Percentiles rank a stretch among this genome's conserved stretches.
Evolutionary conservation across 1,140 invertebrate species (phyloP).

Genomic region (Macrotrachela quadricornifera): DNA sequence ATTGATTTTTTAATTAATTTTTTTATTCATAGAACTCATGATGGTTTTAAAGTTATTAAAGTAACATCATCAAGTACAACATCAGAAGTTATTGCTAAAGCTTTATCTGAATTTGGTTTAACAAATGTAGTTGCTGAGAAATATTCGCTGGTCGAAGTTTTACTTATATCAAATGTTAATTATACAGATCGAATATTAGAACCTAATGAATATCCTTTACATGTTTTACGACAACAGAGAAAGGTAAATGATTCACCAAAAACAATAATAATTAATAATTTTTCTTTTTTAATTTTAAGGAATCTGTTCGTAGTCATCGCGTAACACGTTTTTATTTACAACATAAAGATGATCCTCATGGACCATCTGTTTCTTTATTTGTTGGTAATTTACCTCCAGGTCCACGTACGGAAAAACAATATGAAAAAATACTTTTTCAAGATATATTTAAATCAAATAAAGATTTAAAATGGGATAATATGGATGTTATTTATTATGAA

Average conservation of each 20-base stretch:
- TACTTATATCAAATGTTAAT: slow-evolving; percentile 68
- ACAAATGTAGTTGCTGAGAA: slow-evolving; percentile 33
- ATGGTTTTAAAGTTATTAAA: background rate
- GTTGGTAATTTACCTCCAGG: slow-evolving; percentile 91
- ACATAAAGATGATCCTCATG: slow-evolving; percentile 84
- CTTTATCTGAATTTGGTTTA: slow-evolving; percentile 1
- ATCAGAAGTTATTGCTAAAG: slow-evolving; percentile 5
- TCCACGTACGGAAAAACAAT: slow-evolving; percentile 68
- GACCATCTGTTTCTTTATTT: slow-evolving; percentile 80
- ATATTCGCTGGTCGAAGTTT: slow-evolving; percentile 73
- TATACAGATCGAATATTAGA: slow-evolving; percentile 59
- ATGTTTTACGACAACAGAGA: slow-evolving; percentile 54
- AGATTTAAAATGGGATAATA: slow-evolving; percentile 82
- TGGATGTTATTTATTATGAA: slow-evolving; percentile 98
- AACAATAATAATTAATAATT: background rate
- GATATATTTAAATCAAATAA: slow-evolving; percentile 75
- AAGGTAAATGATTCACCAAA: slow-evolving; percentile 18
- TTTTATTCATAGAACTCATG: background rate
- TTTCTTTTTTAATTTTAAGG: slow-evolving; percentile 44
- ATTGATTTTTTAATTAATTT: slow-evolving; percentile 11
- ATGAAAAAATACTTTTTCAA: slow-evolving; percentile 76
- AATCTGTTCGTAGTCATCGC: slow-evolving; percentile 90
- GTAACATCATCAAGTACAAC: background rate
- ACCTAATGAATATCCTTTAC: slow-evolving; percentile 69
- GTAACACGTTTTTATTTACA: slow-evolving; percentile 94